Evolutionary conservation across 2,113 vertebrate species (phyloP), one percentile per base, ranked within the genome.

Genomic region (Solenodon paradoxus): DNA sequence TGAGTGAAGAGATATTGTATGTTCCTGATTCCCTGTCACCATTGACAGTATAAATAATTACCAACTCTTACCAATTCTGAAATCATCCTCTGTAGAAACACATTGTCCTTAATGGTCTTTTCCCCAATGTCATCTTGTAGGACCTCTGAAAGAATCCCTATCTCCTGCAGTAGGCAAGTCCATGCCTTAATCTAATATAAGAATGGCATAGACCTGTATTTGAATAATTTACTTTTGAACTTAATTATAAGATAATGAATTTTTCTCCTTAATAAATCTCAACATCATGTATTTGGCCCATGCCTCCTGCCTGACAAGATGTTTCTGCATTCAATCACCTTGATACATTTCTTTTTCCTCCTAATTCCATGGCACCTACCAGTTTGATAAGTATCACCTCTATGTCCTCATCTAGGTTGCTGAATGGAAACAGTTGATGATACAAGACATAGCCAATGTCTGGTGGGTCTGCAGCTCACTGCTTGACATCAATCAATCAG

Each of bases 301-400:
- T 85, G 95, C 66, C 63, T 49, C 38, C 51, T 57, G 66, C n/a
- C 90, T 94, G 94, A 96, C 84, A 87, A 81, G 66, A 85, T 78
- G 87, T 95, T 95, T 94, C 81, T 92, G 90, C 55, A 96, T 95
- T 87, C 8, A 1, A 97, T 93, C 94, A 90, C 87, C 71, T 95
- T 94, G 87, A 77, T 84, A 86, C 90, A 95, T 97, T 92, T 97
- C 75, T 64, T 95, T 96, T 95, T 61, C 66, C 78, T 97, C 88
- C 88, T 92, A 84, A 94, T 87, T 85, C 80, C 90, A 85, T 94
- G 84, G 90, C 92, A 94, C 68, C 80, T 38, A 51, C 85, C 93
- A 90, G 95, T 96, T 77, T 95, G 94, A 75, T 95, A 93, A 89
- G 95, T 95, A 92, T 95, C 90, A 57, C 94, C 80, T 68, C 59